These are phyloP conservation scores for Himalopsyche japonica DNA, from an alignment of 2,888 invertebrate genomes.

Conservation along the genomic window DNA sequence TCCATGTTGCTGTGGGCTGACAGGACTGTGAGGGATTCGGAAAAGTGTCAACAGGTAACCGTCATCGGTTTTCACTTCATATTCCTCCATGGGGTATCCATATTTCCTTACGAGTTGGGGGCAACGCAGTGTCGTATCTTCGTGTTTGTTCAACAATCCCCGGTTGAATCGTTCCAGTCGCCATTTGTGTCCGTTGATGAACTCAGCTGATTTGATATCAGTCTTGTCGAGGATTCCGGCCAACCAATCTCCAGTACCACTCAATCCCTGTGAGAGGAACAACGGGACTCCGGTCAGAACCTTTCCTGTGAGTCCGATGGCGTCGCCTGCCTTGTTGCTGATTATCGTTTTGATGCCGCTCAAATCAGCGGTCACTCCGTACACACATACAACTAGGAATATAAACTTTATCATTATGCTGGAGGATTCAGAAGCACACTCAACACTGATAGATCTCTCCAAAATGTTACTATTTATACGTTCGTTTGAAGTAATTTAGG, in stretches of 20 bases:
- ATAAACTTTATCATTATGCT: not conserved
- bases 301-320: not conserved
- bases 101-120: constrained; percentile 50
- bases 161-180: constrained; percentile 47
- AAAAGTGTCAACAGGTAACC: constrained; percentile 54
- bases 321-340: constrained; percentile 7
- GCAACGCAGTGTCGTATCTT: constrained; percentile 47
- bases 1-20: constrained; percentile 40
- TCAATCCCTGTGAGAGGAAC: constrained; percentile 15
- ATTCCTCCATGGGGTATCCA: constrained; percentile 51
- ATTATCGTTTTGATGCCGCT: not conserved
- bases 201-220: not conserved
- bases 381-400: not conserved
- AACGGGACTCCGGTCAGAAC: constrained; percentile 18
- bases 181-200: constrained; percentile 43
- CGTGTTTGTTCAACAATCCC: constrained; percentile 43
- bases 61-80: constrained; percentile 52
- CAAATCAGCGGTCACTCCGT: not conserved
- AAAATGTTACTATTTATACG: not conserved
- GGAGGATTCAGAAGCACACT: not conserved
- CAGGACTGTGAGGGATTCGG: constrained; percentile 50
- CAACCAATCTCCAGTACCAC: constrained; percentile 22
- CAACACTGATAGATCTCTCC: not conserved
- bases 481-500: not conserved
- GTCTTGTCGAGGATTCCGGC: constrained; percentile 16